Conservation (phyloP, 35 echinoderm and acorn worm species). For the Hemicentrotus pulcherrimus region DNA sequence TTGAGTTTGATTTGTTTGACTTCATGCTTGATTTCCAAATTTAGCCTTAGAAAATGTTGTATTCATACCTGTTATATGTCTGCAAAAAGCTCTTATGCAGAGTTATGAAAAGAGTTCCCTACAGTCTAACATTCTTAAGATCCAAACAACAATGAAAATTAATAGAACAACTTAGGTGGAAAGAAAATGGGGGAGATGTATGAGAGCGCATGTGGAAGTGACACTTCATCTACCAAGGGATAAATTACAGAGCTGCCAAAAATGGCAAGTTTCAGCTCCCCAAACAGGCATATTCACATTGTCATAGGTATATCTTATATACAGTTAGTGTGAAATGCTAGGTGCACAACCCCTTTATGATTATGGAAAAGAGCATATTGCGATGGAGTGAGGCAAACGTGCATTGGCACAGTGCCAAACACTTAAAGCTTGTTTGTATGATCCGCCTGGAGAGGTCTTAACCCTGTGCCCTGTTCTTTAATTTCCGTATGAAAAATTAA, state of each 20-base stretch:
- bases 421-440: background rate
- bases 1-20: background rate
- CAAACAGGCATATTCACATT: background rate
- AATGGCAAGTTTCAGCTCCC: constrained; percentile 14
- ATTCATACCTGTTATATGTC: no score
- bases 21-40: background rate
- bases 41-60: background rate
- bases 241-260: constrained; percentile 24
- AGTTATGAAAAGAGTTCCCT: background rate
- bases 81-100: background rate
- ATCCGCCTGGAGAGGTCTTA: background rate
- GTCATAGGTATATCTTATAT: background rate
- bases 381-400: background rate
- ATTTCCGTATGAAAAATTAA: background rate
- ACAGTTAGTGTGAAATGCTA: background rate
- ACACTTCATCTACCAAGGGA: constrained; percentile 3
- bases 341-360: no score
- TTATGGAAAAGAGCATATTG: background rate
- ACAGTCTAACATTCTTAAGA: background rate
- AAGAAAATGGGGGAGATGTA: constrained; percentile 2
- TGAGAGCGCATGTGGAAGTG: background rate
- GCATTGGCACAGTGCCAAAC: background rate
- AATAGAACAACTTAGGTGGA: background rate
- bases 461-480: background rate
- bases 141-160: background rate